Base-by-base conservation (phyloP, 2,888 invertebrate species). In the Aphodius sticticus region DNA sequence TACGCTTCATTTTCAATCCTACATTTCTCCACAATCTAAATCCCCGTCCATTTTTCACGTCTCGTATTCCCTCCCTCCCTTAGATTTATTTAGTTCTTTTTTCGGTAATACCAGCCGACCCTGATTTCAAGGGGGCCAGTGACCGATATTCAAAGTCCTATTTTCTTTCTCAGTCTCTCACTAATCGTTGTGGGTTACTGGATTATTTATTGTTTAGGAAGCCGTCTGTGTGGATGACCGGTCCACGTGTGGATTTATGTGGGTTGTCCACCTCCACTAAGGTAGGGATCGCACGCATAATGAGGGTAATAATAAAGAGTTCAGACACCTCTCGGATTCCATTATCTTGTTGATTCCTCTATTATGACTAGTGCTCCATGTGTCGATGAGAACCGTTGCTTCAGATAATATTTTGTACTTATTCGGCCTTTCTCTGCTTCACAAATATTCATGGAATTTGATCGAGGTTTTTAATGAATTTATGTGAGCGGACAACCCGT, bases 221-320 rank as follows among this genome's bases (percentile, higher is more conserved):
- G 53, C 53, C 53, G 53, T 53, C 53, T 2, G 7, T 70, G 69
- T n/a, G 26, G 16, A 78, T 78, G 69, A 78, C 78, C 36, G 76
- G 69, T 38, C 76, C 53, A 53, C 78, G 69, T 75, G 75, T 38
- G 71, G 53, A 70, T 78, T 77, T 71, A 70, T 69, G 26, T 69
- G 69, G 35, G 16, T 69, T 26, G 72, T 26, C 26, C 74, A 70
- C 9, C 76, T 75, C 53, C 37, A 53, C 16, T 35, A 69, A 70
- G 38, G 38, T 37, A 77, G 78, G 78, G 76, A 78, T 38, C 69
- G 76, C 12, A 72, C 38, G 36, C 6, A 75, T 75, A 78, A 76
- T 76, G 37, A 69, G 69, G 75, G 37, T 76, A 70, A 76, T 78
- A 78, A 75, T 78, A 78, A 78, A 78, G 75, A 78, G 78, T 78